Conservation (phyloP, 1,140 invertebrate species). For the Trichonephila clavipes region DNA sequence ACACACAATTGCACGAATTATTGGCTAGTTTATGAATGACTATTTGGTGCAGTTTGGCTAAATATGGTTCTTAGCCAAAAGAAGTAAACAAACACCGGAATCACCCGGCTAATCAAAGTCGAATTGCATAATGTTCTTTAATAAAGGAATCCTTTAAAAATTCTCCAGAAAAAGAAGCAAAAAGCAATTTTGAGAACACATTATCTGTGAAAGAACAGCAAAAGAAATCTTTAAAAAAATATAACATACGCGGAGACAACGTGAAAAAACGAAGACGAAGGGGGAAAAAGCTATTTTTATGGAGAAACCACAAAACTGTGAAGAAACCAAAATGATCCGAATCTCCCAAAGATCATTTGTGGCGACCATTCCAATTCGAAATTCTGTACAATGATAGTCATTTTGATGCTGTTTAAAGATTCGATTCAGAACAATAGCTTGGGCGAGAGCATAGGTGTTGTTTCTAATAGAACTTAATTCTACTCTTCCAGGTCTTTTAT, state of each 20-base stretch:
- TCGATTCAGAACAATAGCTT: neutral
- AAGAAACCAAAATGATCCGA: neutral
- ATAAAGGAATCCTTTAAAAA: too few relatives aligned
- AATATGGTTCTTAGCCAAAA: too few relatives aligned
- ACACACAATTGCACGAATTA: too few relatives aligned
- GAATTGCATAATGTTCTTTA: too few relatives aligned
- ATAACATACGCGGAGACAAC: neutral
- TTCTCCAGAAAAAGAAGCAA: too few relatives aligned
- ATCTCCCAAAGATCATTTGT: slow-evolving; percentile 5
- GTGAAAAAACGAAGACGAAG: neutral
- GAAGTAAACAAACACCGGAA: too few relatives aligned
- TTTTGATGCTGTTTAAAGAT: neutral
- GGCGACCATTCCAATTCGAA: neutral
- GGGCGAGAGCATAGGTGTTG: neutral
- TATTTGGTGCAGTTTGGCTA: too few relatives aligned
- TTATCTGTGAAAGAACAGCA: neutral
- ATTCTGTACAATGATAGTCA: neutral
- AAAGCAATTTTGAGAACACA: too few relatives aligned
- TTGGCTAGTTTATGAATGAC: too few relatives aligned
- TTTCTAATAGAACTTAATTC: slow-evolving; percentile 9
- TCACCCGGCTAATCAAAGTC: too few relatives aligned
- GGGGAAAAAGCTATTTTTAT: neutral
- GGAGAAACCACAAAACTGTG: neutral
- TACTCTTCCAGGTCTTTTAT: neutral
- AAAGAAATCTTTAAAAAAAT: neutral